Evolutionary conservation across 2,797 vertebrate species (phyloP).

Genomic region (Sebastes diploproa): DNA sequence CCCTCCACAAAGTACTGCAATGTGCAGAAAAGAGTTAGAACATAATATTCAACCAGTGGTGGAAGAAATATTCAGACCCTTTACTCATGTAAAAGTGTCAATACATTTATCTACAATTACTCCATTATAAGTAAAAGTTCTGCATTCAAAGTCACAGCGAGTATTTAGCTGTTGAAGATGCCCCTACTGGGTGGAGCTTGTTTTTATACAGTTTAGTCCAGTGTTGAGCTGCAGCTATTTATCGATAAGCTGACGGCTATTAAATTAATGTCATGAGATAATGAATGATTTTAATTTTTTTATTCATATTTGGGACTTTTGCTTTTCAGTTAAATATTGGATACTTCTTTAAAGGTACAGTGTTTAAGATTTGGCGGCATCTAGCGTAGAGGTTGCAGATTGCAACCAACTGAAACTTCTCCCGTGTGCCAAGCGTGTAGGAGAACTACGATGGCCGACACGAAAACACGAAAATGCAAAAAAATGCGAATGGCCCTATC

Average conservation of each 20-base stretch:
- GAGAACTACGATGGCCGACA: too few species aligned
- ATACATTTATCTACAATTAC: neutral
- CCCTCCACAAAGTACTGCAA: constrained; percentile 84
- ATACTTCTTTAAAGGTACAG: neutral
- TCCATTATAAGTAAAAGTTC: neutral
- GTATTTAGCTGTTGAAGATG: neutral
- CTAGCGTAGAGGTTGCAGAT: too few species aligned
- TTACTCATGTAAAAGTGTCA: neutral
- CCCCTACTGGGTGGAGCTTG: neutral
- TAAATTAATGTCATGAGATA: too few species aligned
- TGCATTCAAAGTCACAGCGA: neutral
- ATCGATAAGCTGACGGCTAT: too few species aligned
- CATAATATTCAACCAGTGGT: neutral
- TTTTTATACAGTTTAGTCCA: neutral
- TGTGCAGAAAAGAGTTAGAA: neutral
- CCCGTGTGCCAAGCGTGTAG: too few species aligned
- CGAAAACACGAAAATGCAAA: too few species aligned
- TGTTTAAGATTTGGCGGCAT: too few species aligned
- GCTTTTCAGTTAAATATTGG: neutral
- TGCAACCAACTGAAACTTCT: too few species aligned
- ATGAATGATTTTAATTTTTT: too few species aligned
- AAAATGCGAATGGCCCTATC: too few species aligned
- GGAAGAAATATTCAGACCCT: neutral
- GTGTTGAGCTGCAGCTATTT: too few species aligned
- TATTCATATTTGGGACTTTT: too few species aligned